Evolutionary conservation across 2,113 vertebrate species (phyloP).

Genomic region (Heterotilapia buettikoferi): DNA sequence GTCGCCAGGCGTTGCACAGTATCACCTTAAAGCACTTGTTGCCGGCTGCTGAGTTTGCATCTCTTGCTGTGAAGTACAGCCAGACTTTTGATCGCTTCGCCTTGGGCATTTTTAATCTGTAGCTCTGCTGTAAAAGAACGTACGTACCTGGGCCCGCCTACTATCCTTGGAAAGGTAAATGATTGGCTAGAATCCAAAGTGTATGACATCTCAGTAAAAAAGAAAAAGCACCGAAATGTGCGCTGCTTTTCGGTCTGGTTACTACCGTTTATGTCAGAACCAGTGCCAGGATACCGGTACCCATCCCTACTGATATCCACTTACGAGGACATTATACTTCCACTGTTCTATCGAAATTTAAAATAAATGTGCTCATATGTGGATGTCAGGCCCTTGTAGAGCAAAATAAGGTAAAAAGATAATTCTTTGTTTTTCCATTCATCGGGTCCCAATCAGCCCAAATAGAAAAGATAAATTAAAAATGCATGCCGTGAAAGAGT

Average conservation of each 20-base stretch:
- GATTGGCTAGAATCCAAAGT: not conserved
- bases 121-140: not conserved
- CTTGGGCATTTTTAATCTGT: fast-evolving
- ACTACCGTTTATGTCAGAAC: not conserved
- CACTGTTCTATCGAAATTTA: fast-evolving
- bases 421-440: not conserved
- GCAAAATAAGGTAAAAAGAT: not conserved
- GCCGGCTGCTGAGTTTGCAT: not conserved
- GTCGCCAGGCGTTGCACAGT: not conserved
- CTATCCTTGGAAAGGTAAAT: fast-evolving
- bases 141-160: fast-evolving
- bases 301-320: not conserved
- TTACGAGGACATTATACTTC: not conserved
- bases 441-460: not conserved
- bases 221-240: not conserved
- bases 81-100: fast-evolving
- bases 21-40: fast-evolving
- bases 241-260: fast-evolving
- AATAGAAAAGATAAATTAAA: not conserved
- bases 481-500: not conserved
- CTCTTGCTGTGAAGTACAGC: not conserved
- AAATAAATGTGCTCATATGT: not conserved
- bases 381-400: not conserved
- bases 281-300: fast-evolving
- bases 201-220: fast-evolving